A percentile compares a stretch with the other conserved stretches of the same genome.
Conservation (phyloP, 2,797 vertebrate species). For the Cuculus canorus region DNA sequence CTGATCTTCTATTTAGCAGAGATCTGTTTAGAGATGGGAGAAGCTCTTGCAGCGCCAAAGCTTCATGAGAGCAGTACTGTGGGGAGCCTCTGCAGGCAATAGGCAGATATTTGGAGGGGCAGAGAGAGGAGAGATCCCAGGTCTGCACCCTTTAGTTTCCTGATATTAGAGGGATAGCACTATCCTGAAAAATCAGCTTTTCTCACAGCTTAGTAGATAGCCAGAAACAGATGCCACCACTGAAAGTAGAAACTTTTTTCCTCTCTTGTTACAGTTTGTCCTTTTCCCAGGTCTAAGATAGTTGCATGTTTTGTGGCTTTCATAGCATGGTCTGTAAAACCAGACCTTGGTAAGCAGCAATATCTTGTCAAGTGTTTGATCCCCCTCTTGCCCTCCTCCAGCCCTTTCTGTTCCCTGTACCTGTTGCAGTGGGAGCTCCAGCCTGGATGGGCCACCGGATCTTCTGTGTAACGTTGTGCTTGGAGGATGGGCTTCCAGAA, state of each 20-base stretch:
- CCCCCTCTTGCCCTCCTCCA: rapidly evolving
- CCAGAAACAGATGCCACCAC: not conserved
- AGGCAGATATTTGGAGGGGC: not conserved
- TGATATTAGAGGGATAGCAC: not conserved
- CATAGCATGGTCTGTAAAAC: not conserved
- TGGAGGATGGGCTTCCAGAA: not conserved
- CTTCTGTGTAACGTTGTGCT: not conserved
- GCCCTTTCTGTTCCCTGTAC: not conserved
- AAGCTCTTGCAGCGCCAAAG: not conserved
- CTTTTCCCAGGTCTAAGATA: not conserved
- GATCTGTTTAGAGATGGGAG: not conserved
- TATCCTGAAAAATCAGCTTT: not conserved
- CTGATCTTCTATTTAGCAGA: not conserved
- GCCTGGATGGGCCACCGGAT: not conserved
- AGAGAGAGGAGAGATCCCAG: not conserved
- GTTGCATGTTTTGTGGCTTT: not conserved
- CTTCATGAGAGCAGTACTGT: not conserved
- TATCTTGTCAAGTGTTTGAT: not conserved
- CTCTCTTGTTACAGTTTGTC: not conserved
- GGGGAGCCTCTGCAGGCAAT: not conserved
- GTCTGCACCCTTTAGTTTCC: not conserved
- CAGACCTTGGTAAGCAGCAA: not conserved
- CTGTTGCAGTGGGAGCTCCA: not conserved
- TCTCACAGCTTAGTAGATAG: not conserved
- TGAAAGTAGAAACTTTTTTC: not conserved